Conservation (phyloP, 2,888 invertebrate genomes). For the Tinea pellionella region DNA sequence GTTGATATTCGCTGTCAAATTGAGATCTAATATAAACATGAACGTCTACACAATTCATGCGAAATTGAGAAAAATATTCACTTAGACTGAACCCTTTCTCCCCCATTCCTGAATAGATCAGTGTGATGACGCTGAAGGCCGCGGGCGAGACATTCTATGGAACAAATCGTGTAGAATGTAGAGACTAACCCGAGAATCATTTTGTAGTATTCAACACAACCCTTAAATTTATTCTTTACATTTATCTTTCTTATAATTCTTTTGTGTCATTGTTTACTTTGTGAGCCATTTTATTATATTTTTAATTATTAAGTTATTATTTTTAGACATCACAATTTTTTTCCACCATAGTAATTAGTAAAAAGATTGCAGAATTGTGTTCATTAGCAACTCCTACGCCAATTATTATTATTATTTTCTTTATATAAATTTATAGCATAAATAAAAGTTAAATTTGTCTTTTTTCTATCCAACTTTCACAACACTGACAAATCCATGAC, state of each 20-base stretch:
- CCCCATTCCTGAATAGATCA: background rate
- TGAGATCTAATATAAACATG: conserved; percentile 3
- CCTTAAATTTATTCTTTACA: background rate
- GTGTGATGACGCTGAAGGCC: background rate
- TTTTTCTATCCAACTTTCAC: too few relatives aligned
- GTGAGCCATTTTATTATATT: too few relatives aligned
- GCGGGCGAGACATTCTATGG: conserved; percentile 3
- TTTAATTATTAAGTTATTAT: too few relatives aligned
- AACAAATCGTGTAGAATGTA: conserved; percentile 5
- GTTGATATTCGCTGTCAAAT: conserved; percentile 1
- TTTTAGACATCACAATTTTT: too few relatives aligned
- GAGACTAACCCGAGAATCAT: conserved; percentile 6
- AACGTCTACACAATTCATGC: background rate
- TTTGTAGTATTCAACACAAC: conserved; percentile 9
- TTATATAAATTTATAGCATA: too few relatives aligned
- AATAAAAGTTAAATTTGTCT: too few relatives aligned
- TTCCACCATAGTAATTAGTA: too few relatives aligned
- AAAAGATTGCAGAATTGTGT: too few relatives aligned
- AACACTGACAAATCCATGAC: too few relatives aligned
- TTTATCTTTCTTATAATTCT: background rate
- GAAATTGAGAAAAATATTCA: conserved; percentile 39
- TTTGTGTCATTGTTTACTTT: background rate
- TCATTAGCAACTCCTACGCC: too few relatives aligned
- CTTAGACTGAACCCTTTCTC: conserved; percentile 26
- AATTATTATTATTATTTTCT: too few relatives aligned